phyloP scores from a whole-genome alignment of 1,140 invertebrate species.

The Eulimnadia texana region DNA sequence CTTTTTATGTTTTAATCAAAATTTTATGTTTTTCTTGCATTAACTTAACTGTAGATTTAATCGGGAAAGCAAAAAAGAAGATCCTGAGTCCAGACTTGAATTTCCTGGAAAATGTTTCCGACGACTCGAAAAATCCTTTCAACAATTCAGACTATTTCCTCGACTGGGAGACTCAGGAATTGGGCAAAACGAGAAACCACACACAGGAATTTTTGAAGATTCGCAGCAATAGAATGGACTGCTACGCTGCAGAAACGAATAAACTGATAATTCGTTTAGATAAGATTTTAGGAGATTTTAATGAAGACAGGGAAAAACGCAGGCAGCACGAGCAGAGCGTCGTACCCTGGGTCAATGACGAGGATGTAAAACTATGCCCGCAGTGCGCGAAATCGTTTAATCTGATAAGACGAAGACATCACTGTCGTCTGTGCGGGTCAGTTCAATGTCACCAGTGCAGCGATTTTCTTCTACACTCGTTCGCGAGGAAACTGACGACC shows the following conservation, averaged over 20 bases:
- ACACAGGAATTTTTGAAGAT: slow-evolving; percentile 64
- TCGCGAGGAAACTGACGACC: slow-evolving; percentile 54
- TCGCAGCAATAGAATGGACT: slow-evolving; percentile 56
- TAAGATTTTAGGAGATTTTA: slow-evolving; percentile 70
- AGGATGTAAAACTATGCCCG: slow-evolving; percentile 74
- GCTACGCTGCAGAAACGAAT: slow-evolving; percentile 86
- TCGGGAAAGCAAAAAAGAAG: slow-evolving; percentile 77
- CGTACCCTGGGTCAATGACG: slow-evolving; percentile 87
- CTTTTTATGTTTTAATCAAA: no score
- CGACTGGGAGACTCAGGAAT: slow-evolving; percentile 14
- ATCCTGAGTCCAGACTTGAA: slow-evolving; percentile 61
- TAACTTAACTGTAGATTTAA: slow-evolving; percentile 54
- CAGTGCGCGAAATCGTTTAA: slow-evolving; percentile 79
- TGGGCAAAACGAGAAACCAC: slow-evolving; percentile 38
- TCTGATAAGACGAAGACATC: slow-evolving; percentile 68
- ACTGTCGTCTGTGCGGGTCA: slow-evolving; percentile 88
- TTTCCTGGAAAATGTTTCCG: slow-evolving; percentile 24
- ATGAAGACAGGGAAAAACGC: slow-evolving; percentile 59
- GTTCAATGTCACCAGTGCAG: slow-evolving; percentile 92
- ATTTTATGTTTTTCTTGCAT: no score
- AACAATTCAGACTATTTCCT: not conserved
- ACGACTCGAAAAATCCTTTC: no score
- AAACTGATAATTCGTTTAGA: slow-evolving; percentile 86
- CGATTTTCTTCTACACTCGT: slow-evolving; percentile 61
- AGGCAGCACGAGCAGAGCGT: slow-evolving; percentile 67